These are phyloP conservation scores for Craseonycteris thonglongyai DNA, from an alignment of 2,113 vertebrate genomes.

Conservation along the genomic window DNA sequence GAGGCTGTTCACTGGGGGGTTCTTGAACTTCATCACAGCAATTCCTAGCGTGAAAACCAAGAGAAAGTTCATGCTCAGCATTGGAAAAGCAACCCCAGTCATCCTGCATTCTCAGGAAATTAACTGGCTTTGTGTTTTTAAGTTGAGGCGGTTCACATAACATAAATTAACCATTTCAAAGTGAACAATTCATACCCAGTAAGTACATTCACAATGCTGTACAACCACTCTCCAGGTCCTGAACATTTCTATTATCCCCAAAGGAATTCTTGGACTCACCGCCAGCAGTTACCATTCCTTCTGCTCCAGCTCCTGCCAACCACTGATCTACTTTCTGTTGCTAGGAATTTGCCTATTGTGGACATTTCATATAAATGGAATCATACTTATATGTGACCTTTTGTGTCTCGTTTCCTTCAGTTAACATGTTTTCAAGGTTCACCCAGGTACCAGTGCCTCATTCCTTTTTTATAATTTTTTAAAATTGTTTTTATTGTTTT, in stretches of 20 bases:
- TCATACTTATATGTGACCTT: neutral
- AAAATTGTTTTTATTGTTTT: no score
- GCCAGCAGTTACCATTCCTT: neutral
- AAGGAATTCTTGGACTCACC: neutral
- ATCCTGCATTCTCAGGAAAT: neutral
- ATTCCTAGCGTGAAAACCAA: slow-evolving; percentile 77
- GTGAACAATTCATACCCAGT: neutral
- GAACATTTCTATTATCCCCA: neutral
- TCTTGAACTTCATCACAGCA: slow-evolving; percentile 86
- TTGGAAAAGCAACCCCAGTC: neutral
- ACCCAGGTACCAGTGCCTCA: neutral
- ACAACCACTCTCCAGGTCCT: neutral
- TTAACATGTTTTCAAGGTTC: neutral
- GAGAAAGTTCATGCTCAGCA: neutral
- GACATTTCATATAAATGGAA: neutral
- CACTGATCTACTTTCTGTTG: neutral
- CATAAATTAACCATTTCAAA: neutral
- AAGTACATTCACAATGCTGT: neutral
- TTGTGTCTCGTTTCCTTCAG: neutral
- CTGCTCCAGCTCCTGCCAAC: neutral
- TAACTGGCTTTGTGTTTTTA: neutral
- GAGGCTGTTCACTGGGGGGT: slow-evolving; percentile 92
- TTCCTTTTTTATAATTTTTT: no score
- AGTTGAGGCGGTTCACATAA: neutral
- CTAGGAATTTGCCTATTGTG: neutral